phyloP scores from a whole-genome alignment of 2,113 vertebrate genomes.

The Plectropomus leopardus region DNA sequence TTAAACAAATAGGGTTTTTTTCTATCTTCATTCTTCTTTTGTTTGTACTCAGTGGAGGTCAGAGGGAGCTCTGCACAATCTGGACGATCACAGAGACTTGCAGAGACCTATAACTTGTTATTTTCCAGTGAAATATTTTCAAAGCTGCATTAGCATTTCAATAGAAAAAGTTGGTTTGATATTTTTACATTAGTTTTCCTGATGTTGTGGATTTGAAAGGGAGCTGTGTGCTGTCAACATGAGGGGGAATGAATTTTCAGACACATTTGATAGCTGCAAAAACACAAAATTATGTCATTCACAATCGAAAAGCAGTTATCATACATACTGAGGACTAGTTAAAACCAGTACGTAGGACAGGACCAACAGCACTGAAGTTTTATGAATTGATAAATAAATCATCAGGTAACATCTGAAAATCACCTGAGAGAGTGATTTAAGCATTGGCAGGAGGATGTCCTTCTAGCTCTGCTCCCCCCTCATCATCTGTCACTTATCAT shows the following conservation, averaged over 20 bases:
- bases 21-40: background rate
- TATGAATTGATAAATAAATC: background rate
- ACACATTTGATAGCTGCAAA: background rate
- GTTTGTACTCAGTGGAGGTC: slow-evolving; percentile 14
- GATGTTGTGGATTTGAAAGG: background rate
- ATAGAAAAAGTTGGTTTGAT: background rate
- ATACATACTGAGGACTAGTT: background rate
- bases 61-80: background rate
- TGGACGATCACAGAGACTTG: background rate
- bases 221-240: background rate
- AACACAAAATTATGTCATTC: background rate
- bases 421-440: background rate
- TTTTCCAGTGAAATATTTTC: slow-evolving; percentile 4
- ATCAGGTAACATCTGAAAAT: background rate
- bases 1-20: slow-evolving; percentile 17
- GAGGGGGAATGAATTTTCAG: background rate
- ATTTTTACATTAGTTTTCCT: background rate
- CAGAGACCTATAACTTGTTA: background rate
- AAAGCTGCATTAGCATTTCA: background rate
- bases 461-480: background rate
- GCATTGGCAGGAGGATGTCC: background rate
- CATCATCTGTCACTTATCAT: slow-evolving; percentile 1
- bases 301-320: no score
- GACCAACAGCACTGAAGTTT: background rate
- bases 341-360: background rate